phyloP scores from a whole-genome alignment of 2,888 invertebrate genomes.

The Aporophyla nigra region DNA sequence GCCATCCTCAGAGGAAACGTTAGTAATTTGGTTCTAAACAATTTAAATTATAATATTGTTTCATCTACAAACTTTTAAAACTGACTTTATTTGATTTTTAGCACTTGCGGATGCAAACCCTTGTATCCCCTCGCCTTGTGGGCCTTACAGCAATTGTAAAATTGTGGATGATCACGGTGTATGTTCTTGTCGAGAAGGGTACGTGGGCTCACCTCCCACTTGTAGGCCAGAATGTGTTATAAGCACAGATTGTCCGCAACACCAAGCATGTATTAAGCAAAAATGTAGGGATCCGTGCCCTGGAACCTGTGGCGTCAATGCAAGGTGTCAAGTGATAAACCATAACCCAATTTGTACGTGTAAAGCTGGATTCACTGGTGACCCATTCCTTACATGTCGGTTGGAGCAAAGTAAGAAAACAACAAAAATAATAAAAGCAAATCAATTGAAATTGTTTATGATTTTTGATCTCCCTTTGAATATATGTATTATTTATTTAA shows the following conservation, averaged over 20 bases:
- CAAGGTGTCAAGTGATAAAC: conserved; percentile 94
- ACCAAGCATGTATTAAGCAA: conserved; percentile 93
- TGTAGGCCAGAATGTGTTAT: conserved; percentile 95
- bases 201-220: conserved; percentile 94
- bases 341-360: conserved; percentile 96
- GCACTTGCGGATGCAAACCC: conserved; percentile 90
- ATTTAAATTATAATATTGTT: conserved; percentile 16
- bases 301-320: conserved; percentile 94
- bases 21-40: conserved; percentile 72
- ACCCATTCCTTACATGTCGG: conserved; percentile 94
- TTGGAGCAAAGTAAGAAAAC: conserved; percentile 89
- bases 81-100: conserved; percentile 74
- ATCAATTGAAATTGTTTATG: conserved; percentile 58
- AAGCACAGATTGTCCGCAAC: conserved; percentile 94
- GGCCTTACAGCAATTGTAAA: conserved; percentile 94
- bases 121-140: conserved; percentile 94
- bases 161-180: conserved; percentile 94
- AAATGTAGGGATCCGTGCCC: conserved; percentile 95
- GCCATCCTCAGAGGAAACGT: conserved; percentile 87
- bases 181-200: conserved; percentile 94
- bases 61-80: background rate
- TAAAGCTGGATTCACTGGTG: conserved; percentile 93
- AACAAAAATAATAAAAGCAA: conserved; percentile 73
- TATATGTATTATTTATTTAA: conserved; percentile 39
- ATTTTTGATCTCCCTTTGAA: conserved; percentile 41